Conservation (phyloP, 1,140 invertebrate species). For the Lucilia cuprina region DNA sequence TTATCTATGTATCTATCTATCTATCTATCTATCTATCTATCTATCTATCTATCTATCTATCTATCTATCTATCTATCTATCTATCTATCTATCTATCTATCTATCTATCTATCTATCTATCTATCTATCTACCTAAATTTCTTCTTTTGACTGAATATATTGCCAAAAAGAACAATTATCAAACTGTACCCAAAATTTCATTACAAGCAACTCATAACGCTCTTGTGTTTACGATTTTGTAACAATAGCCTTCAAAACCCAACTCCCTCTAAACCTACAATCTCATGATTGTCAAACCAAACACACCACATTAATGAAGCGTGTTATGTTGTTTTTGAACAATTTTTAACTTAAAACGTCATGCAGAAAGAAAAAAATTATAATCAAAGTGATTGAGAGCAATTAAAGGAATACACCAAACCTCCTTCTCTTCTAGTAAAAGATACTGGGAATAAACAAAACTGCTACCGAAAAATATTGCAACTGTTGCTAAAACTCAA, state of each 20-base stretch:
- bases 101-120: too few species aligned
- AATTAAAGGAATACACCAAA: background rate
- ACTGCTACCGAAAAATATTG: conserved; percentile 16
- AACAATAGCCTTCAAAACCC: too few species aligned
- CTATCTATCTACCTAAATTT: too few species aligned
- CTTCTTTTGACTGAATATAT: too few species aligned
- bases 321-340: background rate
- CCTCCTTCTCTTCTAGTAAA: background rate
- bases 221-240: too few species aligned
- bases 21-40: too few species aligned
- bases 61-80: too few species aligned
- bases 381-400: conserved; percentile 28
- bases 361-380: background rate
- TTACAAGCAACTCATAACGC: conserved; percentile 1
- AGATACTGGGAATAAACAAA: background rate
- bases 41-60: too few species aligned
- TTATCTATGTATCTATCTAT: too few species aligned
- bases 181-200: background rate
- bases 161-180: background rate
- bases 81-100: too few species aligned
- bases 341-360: background rate
- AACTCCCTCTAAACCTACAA: background rate
- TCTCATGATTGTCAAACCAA: background rate
- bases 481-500: conserved; percentile 21
- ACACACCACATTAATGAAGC: background rate